Conservation (phyloP, 92 coral and sea anemone species). For the Actinostola sp. region DNA sequence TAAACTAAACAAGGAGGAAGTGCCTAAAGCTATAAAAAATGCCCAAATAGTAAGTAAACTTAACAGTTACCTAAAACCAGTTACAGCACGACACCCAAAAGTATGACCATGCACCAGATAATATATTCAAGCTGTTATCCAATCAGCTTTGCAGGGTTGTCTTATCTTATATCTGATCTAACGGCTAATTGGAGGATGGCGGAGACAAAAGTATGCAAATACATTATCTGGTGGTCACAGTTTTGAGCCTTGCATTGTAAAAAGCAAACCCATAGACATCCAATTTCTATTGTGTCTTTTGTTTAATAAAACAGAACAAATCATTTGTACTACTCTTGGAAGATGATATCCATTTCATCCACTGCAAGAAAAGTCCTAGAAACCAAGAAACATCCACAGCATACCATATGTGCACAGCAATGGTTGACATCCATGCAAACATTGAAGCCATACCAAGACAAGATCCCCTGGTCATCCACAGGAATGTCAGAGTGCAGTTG, state of each 20-base stretch:
- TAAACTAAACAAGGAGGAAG: not conserved
- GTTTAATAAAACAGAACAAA: slow-evolving; percentile 14
- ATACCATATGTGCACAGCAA: slow-evolving; percentile 24
- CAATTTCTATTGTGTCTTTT: not conserved
- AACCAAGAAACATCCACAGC: slow-evolving; percentile 4
- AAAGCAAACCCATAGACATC: not conserved
- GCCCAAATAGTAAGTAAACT: not conserved
- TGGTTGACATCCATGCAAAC: slow-evolving; percentile 3
- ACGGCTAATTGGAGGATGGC: too few relatives aligned
- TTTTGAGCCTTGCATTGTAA: too few relatives aligned
- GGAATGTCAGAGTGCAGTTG: slow-evolving; percentile 27
- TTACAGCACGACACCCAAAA: too few relatives aligned
- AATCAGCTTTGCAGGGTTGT: not conserved
- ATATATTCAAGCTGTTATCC: not conserved
- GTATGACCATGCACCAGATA: not conserved
- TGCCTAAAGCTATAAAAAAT: not conserved
- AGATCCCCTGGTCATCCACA: slow-evolving; percentile 14
- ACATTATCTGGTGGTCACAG: too few relatives aligned
- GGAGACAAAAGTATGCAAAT: not conserved
- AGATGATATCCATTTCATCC: slow-evolving; percentile 38
- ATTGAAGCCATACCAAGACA: slow-evolving; percentile 10
- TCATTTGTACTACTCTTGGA: slow-evolving; percentile 10
- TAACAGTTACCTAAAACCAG: too few relatives aligned
- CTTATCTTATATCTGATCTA: not conserved
- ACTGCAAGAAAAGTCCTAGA: slow-evolving; percentile 11